Evolutionary conservation across 2,888 invertebrate genomes (phyloP).

Genomic region (Acleris emargana): DNA sequence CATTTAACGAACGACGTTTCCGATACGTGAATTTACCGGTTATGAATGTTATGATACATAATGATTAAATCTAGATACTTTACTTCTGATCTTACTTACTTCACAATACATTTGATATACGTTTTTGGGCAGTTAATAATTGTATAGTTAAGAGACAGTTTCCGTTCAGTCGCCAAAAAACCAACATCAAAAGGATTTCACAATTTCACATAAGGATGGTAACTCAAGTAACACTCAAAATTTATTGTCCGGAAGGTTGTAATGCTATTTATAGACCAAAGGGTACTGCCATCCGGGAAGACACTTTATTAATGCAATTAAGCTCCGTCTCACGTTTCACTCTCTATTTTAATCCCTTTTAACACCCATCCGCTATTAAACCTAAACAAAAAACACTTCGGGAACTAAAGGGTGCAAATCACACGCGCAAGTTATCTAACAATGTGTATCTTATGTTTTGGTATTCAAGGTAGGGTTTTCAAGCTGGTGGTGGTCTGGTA

Average conservation of each 20-base stretch:
- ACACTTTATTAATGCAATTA: constrained; percentile 50
- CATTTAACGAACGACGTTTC: no score
- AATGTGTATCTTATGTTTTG: neutral
- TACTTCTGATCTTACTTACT: no score
- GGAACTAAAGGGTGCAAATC: constrained; percentile 22
- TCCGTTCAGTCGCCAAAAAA: no score
- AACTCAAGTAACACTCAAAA: neutral
- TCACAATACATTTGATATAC: no score
- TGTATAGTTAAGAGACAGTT: no score
- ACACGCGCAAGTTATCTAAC: neutral
- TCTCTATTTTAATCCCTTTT: constrained; percentile 61
- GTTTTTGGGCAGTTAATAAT: no score
- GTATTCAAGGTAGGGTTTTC: neutral
- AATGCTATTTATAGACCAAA: constrained; percentile 25
- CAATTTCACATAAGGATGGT: no score
- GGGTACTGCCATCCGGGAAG: constrained; percentile 36
- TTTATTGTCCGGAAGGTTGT: constrained; percentile 3
- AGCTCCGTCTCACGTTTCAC: constrained; percentile 52
- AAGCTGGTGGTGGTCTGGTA: constrained; percentile 44
- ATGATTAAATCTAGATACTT: no score
- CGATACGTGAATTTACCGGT: no score
- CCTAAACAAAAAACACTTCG: constrained; percentile 28
- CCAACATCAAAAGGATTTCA: no score
- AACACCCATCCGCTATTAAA: constrained; percentile 68
- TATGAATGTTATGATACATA: no score